A percentile compares a stretch with the other conserved stretches of the same genome.
phyloP scores from a whole-genome alignment of 2,113 vertebrate genomes.

The Pterocles burchelli region DNA sequence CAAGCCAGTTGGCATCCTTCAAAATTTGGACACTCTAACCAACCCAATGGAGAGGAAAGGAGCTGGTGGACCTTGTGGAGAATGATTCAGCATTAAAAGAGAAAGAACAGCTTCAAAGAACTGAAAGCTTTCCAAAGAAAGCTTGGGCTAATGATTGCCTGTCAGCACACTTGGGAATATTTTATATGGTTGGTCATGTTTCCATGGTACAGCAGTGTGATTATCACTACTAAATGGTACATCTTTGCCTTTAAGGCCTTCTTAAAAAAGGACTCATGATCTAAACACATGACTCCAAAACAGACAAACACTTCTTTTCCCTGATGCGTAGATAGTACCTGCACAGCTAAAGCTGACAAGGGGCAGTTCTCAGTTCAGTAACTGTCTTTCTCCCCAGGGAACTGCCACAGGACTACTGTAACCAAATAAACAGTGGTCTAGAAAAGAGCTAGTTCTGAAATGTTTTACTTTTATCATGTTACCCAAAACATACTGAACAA shows the following conservation, averaged over 20 bases:
- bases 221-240: not conserved
- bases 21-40: not conserved
- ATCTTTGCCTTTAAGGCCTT: not conserved
- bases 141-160: not conserved
- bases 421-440: not conserved
- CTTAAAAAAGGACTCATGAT: not conserved
- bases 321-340: not conserved
- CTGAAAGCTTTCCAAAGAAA: not conserved
- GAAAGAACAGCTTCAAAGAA: not conserved
- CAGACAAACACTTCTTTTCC: not conserved
- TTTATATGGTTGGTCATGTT: not conserved
- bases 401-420: not conserved
- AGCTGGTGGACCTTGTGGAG: not conserved
- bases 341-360: not conserved
- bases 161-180: not conserved
- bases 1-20: conserved; percentile 23
- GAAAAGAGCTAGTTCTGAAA: conserved; percentile 9
- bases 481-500: not conserved
- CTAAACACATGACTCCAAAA: not conserved
- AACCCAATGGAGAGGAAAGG: not conserved
- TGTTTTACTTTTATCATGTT: conserved; percentile 21
- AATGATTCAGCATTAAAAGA: not conserved
- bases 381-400: not conserved
- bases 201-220: not conserved
- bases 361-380: not conserved